Base-by-base conservation (phyloP, 2,888 invertebrate genomes). In the Platycheirus rosarum region DNA sequence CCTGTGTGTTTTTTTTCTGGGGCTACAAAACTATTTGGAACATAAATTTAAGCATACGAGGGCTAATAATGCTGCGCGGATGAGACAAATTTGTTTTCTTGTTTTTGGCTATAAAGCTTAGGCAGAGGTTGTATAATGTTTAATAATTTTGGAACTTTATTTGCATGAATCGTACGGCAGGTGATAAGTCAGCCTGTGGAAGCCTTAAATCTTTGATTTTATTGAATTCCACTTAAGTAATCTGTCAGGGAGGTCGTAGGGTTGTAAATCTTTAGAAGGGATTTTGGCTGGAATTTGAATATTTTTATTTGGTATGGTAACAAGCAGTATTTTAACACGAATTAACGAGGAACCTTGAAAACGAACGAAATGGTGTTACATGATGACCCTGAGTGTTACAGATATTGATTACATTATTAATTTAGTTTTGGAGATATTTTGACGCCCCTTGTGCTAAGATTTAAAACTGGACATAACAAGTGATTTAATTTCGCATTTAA, bases 21-120 rank as follows among this genome's bases (percentile, higher is more conserved):
- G 18, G 60, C 62, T 35, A 73, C 74, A 68, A 68, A 74, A 32
- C 60, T 51, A 44, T 37, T 53, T 20, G 73, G 37, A 42, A 55
- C 35, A 74, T 79, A 79, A 79, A 79, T 74, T 68, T 42, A n/a
- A 32, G n/a, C 14, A 23, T 29, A n/a, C 20, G 13, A 18, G 18
- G 40, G 49, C 70, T 23, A 14, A 26, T 66, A 62, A 68, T 68
- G 46, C 14, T 62, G 11, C 42, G 60, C 32, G 20, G 18, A 44
- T 51, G 66, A 37, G 74, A 79, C 78, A 74, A 79, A 74, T 79
- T 79, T 68, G 57, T 69, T 55, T 57, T 32, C 23, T 66, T 32
- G 40, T 48, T 74, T 55, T 74, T 16, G 29, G 13, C 42, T 60
- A 16, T 42, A 5, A 14, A 16, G 13, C 1, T 35, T 18, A 23